Evolutionary conservation across 2,113 vertebrate genomes (phyloP).

Genomic region (Tiliqua scincoides): DNA sequence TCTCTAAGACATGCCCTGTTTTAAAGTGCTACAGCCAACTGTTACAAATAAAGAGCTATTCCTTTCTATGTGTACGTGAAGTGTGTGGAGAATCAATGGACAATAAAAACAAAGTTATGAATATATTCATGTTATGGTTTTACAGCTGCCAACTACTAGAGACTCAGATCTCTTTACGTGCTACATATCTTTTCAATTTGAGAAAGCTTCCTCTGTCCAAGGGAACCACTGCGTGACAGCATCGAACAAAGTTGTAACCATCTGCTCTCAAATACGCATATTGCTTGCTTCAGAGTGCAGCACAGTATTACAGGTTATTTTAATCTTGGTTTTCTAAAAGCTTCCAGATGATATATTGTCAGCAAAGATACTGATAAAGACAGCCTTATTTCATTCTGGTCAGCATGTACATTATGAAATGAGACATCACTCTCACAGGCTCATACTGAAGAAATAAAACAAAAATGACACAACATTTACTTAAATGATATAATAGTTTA

Average conservation of each 20-base stretch:
- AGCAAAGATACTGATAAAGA: background rate
- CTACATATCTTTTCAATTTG: background rate
- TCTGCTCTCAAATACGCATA: background rate
- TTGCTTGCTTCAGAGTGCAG: background rate
- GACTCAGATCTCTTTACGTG: background rate
- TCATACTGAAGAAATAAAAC: no score
- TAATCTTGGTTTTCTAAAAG: background rate
- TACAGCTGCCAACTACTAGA: background rate
- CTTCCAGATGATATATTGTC: background rate
- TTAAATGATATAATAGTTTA: no score
- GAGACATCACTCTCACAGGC: no score
- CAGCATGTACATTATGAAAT: background rate
- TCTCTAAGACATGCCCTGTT: constrained; percentile 24
- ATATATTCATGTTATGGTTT: constrained; percentile 2
- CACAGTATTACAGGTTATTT: background rate
- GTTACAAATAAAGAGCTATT: background rate
- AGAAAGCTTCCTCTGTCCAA: no score
- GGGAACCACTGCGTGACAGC: background rate
- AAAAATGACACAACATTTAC: no score
- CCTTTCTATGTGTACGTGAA: background rate
- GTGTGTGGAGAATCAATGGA: background rate
- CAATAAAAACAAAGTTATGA: background rate
- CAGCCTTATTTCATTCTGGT: background rate
- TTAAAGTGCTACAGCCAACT: constrained; percentile 8
- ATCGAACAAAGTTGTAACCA: background rate